Evolutionary conservation across 2,888 invertebrate genomes (phyloP), one percentile per base, ranked within the genome.

Genomic region (Steinernema hermaphroditum): DNA sequence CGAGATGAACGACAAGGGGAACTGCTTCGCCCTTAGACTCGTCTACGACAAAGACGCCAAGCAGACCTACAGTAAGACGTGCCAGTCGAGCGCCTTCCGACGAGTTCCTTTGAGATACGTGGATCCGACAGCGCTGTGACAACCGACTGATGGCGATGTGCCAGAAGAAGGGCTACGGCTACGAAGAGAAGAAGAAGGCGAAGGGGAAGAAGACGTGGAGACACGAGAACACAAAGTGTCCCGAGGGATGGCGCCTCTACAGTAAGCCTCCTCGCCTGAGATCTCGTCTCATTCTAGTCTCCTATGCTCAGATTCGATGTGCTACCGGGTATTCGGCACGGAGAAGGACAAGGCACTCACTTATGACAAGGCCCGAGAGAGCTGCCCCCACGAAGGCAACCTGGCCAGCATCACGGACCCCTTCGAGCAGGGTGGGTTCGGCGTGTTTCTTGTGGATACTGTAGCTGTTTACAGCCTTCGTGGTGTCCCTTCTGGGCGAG

Each of bases 101-200:
- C 46, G 2, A 14, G 24, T 24, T 54, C 12, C 12, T 6, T 54
- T 22, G 4, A 27, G 54, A 54, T 24, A 27, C 54, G 24, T 54
- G 54, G 54, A 27, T 27, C 6, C 54, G 54, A 14, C 54, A 54
- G 27, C 54, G 54, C 54, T 54, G 54, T 27, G 54, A 54, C 54
- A 54, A 54, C 22, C 54, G 54, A 27, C 54, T 54, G 54, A 54
- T 54, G 54, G 54, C 24, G 27, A 54, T 54, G 6, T 54, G 54
- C 54, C 54, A 54, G 54, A 54, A 27, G 54, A 27, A 54, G 24
- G 54, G 54, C 14, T 54, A 19, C 22, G 27, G 54, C 9, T 22
- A 54, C 22, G 19, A 22, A 4, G 54, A 8, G 54, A 14, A 12
- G 54, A 54, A 49, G 19, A 49, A 22, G 22, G 6, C 22, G 24